phyloP scores from a whole-genome alignment of 64 coral and sea anemone species.

The Anthopleura sola region DNA sequence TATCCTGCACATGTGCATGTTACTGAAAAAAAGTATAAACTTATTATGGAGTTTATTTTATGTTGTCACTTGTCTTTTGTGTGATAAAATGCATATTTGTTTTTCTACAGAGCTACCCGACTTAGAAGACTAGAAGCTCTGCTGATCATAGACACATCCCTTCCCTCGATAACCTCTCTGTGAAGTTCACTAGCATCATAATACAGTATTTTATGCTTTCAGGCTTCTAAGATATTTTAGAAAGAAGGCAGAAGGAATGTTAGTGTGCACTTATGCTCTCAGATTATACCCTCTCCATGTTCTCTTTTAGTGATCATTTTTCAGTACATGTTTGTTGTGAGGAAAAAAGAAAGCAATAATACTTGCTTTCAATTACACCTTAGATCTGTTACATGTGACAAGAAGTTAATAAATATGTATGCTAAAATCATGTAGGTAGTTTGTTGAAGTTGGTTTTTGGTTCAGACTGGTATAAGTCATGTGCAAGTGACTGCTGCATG shows the following conservation, averaged over 20 bases:
- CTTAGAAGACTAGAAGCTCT: background rate
- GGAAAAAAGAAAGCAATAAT: too few species aligned
- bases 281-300: background rate
- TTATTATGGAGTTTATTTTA: too few species aligned
- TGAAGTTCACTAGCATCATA: background rate
- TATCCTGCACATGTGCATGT: too few species aligned
- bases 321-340: too few species aligned
- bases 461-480: too few species aligned
- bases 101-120: constrained; percentile 23
- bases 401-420: too few species aligned
- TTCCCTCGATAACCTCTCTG: background rate
- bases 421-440: too few species aligned
- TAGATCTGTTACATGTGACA: too few species aligned
- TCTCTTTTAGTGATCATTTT: background rate
- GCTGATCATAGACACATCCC: background rate
- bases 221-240: background rate
- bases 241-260: background rate
- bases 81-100: background rate
- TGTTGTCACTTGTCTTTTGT: background rate
- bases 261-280: background rate
- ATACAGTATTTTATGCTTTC: background rate
- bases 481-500: too few species aligned
- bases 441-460: too few species aligned
- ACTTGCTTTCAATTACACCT: too few species aligned
- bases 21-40: too few species aligned